Base-by-base conservation (phyloP, 2,888 invertebrate genomes). In the Luperina testacea region DNA sequence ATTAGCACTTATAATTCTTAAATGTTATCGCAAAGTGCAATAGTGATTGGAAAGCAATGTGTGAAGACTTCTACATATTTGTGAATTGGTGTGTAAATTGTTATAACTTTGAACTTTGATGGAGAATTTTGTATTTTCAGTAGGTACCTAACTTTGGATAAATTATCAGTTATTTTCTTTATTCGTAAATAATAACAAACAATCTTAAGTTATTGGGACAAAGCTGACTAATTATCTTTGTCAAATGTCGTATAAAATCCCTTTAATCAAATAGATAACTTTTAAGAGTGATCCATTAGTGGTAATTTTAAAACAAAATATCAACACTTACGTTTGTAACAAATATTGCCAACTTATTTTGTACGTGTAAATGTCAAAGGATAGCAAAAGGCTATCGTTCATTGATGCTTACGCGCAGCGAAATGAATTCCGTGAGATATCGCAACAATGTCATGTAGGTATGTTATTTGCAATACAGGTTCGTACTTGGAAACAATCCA, bases 21-120 rank as follows among this genome's bases (percentile, higher is more conserved):
- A 51, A 71, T 80, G 75, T 70, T 82, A 82, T 82, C 80, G 45
- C 13, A 20, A 59, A 38, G 59, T 77, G 61, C 1, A 59, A 59
- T 64, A 75, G 32, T 72, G 24, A 68, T 51, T 48, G n/a, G 72
- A 83, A 70, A 73, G 42, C 2, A 63, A 42, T 38, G 69, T 69
- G n/a, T 69, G 32, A 72, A 78, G 15, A 24, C 68, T 11, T 57
- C 0, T 32, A 63, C 8, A 51, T 8, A 20, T 9, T 8, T 45
- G 17, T 32, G 2, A 69, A 61, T 53, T 67, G 2, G 3, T 42
- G 20, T 32, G 42, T 17, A 38, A 38, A 51, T 53, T 42, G n/a
- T 17, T 38, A 7, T 63, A 42, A 42, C 2, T 27, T 32, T 42
- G 1, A 63, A 63, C 38, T 38, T 38, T 38, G 38, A 38, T 64